Evolutionary conservation across 2,888 invertebrate species (phyloP), one percentile per base, ranked within the genome.

Genomic region (Urechis unicinctus): DNA sequence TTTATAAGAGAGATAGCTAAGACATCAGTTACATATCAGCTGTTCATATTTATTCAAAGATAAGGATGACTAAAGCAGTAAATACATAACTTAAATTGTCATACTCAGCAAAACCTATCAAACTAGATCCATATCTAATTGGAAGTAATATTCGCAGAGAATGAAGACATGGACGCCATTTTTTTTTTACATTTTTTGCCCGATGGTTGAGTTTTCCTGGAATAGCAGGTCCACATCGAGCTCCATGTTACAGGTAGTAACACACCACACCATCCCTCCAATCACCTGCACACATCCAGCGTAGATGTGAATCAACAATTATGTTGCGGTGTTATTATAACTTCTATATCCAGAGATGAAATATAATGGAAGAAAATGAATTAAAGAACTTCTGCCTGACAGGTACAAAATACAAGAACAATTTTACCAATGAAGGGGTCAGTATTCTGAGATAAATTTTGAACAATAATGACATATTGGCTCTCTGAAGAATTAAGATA

Each of bases 241-340:
- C 60, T 93, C 94, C 68, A 93, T 88, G 77, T 90, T 93, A 74
- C 94, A 95, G 13, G 91, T 86, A 75, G 93, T 92, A 61, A 97
- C 92, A 74, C 96, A 96, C 97, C 97, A 97, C 1, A 90, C 89
- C 84, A 97, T 90, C 9, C 97, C 97, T 45, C 97, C 97, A 53
- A 97, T 91, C 57, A 97, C 89, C 86, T 86, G 66, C 3, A 68
- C 5, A 22, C 13, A 50, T 13, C 26, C 5, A 47, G 5, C 21
- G 29, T 13, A 21, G 36, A 9, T 13, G 36, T 17, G 36, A 17
- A 24, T 36, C 28, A 9, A 26, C 13, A 26, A 6, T 17, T 26
- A 29, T 13, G 25, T 26, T 24, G 22, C 9, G 6, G 26, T 84
- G n/a, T n/a, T n/a, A n/a, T n/a, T n/a, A n/a, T n/a, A n/a, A n/a